Evolutionary conservation across 1,140 invertebrate species (phyloP).

Genomic region (Halictus rubicundus): DNA sequence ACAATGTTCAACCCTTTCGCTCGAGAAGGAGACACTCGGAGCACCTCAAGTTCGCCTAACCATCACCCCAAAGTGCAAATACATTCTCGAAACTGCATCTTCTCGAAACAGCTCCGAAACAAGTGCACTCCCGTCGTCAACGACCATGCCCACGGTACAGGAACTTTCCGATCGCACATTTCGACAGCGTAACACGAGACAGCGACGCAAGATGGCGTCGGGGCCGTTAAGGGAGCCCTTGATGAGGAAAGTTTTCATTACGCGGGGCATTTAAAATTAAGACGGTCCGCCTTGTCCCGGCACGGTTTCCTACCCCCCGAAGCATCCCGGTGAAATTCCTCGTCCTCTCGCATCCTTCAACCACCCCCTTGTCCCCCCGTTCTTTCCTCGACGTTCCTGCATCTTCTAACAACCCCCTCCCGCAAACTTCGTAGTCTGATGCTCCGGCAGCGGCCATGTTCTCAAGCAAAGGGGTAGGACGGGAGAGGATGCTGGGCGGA

Average conservation of each 20-base stretch:
- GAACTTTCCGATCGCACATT: conserved; percentile 25
- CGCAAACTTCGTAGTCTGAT: background rate
- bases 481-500: conserved; percentile 1
- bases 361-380: background rate
- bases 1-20: too few relatives aligned
- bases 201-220: conserved; percentile 30
- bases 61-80: too few relatives aligned
- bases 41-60: too few relatives aligned
- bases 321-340: background rate
- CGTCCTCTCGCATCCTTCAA: background rate
- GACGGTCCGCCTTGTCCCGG: conserved; percentile 29
- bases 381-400: background rate
- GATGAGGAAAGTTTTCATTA: conserved; percentile 65
- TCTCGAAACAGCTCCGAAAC: background rate
- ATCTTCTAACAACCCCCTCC: background rate
- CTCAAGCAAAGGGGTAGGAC: background rate
- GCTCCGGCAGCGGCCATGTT: conserved; percentile 37
- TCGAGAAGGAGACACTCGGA: too few relatives aligned
- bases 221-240: conserved; percentile 44
- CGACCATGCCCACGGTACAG: background rate
- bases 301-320: conserved; percentile 28
- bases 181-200: background rate
- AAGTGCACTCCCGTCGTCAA: background rate
- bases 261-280: conserved; percentile 59
- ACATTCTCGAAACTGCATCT: too few relatives aligned